Percentiles rank a stretch among this genome's conserved stretches.
Evolutionary conservation across 2,888 invertebrate species (phyloP).

Genomic region (Plebejus argus): DNA sequence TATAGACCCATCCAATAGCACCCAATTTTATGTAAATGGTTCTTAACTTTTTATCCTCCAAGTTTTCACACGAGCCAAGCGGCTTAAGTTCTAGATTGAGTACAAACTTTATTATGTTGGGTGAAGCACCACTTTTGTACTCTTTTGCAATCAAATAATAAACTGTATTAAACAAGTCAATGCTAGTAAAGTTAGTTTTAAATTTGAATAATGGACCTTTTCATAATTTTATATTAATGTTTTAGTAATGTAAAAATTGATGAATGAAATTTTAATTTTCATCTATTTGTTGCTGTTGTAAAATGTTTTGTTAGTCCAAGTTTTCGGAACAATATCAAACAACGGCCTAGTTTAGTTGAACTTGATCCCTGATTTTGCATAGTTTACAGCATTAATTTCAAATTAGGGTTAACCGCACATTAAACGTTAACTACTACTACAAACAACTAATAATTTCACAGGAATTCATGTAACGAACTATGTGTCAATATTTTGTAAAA

Average conservation of each 20-base stretch:
- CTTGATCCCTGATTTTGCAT: neutral
- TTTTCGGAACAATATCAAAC: neutral
- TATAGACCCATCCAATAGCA: neutral
- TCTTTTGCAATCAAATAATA: neutral
- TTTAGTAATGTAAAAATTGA: neutral
- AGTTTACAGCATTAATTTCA: neutral
- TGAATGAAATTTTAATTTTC: neutral
- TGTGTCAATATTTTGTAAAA: neutral
- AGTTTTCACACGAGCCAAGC: neutral
- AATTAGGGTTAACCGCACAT: neutral
- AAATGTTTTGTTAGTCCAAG: neutral
- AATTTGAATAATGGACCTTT: neutral
- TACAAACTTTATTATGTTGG: neutral
- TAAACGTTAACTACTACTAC: neutral
- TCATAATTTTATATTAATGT: neutral
- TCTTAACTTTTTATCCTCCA: neutral
- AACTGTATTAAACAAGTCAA: neutral
- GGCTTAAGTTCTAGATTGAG: neutral
- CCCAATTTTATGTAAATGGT: conserved; percentile 6
- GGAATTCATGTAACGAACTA: neutral
- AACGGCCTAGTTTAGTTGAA: neutral
- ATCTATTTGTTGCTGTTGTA: neutral
- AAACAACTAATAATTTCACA: neutral
- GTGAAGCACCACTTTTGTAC: neutral
- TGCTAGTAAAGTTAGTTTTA: neutral